Evolutionary conservation across 2,113 vertebrate genomes (phyloP).

Genomic region (Megalops atlanticus): DNA sequence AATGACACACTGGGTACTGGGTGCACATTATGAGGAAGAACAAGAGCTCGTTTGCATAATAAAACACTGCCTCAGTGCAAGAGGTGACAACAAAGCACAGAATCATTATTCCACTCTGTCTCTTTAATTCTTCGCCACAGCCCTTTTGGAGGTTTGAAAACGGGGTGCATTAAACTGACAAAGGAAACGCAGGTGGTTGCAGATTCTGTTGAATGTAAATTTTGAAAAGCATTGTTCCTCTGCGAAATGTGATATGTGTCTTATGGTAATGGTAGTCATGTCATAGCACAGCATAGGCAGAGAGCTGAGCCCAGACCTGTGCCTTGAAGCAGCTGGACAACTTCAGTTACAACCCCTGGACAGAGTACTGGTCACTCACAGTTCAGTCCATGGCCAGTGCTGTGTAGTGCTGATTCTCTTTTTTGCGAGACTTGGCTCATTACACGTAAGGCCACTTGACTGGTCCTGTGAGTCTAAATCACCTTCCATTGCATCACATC

Average conservation of each 20-base stretch:
- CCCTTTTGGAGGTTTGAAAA: neutral
- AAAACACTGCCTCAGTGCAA: neutral
- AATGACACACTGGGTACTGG: conserved; percentile 2
- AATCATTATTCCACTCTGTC: neutral
- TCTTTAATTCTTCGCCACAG: neutral
- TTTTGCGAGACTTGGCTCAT: too few species aligned
- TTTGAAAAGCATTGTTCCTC: neutral
- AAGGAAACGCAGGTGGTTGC: neutral
- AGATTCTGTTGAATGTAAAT: neutral
- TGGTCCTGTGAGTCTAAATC: too few species aligned
- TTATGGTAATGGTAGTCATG: neutral
- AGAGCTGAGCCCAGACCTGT: neutral
- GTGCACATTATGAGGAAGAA: neutral
- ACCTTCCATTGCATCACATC: neutral
- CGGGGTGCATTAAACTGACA: neutral
- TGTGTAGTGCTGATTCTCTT: too few species aligned
- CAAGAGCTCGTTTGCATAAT: neutral
- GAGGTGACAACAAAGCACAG: neutral
- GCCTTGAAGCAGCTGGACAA: neutral
- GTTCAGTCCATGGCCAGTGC: too few species aligned
- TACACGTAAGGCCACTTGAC: too few species aligned
- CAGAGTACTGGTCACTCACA: neutral
- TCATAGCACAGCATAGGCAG: too few species aligned
- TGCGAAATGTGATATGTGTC: neutral
- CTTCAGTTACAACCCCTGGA: neutral